phyloP scores from a whole-genome alignment of 2,888 invertebrate genomes.

The Miltochrista miniata region DNA sequence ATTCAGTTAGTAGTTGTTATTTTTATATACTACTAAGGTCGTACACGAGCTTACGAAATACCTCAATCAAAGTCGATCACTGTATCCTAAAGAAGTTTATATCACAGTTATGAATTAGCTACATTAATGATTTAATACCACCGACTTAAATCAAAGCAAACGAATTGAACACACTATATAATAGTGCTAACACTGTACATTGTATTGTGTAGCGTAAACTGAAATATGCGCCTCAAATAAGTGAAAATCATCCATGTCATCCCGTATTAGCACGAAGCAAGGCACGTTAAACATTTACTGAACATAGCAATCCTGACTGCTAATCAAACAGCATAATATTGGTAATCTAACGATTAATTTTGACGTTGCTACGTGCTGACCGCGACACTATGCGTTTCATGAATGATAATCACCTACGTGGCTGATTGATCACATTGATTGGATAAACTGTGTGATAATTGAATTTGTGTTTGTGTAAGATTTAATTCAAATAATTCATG shows the following conservation, averaged over 20 bases:
- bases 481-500: conserved; percentile 27
- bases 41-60: too few species aligned
- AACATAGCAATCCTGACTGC: conserved; percentile 38
- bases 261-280: background rate
- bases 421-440: conserved; percentile 58
- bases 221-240: background rate
- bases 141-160: too few species aligned
- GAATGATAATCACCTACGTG: conserved; percentile 57
- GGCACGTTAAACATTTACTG: conserved; percentile 21
- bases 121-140: too few species aligned
- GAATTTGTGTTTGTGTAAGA: conserved; percentile 36
- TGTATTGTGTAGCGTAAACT: background rate
- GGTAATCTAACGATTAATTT: conserved; percentile 60
- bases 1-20: too few species aligned
- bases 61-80: too few species aligned
- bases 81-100: too few species aligned
- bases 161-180: too few species aligned
- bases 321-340: conserved; percentile 57
- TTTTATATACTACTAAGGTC: too few species aligned
- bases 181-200: too few species aligned
- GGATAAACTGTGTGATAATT: conserved; percentile 36
- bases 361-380: conserved; percentile 50
- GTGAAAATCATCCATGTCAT: background rate
- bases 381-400: conserved; percentile 64
- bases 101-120: too few species aligned